Evolutionary conservation across 2,113 vertebrate genomes (phyloP), one percentile per base, ranked within the genome.

Genomic region (Lagenorhynchus albirostris): DNA sequence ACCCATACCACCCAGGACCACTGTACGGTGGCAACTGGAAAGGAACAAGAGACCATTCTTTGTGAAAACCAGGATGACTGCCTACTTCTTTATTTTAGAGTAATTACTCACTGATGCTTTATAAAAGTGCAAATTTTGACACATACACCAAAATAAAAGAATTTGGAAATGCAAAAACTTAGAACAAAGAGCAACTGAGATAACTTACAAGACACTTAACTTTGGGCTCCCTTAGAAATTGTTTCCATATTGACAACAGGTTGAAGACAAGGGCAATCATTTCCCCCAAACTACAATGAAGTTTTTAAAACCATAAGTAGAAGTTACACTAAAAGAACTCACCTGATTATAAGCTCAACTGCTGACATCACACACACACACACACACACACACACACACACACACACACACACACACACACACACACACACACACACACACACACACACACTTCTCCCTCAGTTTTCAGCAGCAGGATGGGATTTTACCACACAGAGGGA

Each of bases 111-210:
- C 55, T 82, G 63, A 38, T 38, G 58, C 85, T 86, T 86, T 55
- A 89, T 13, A 21, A 68, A 65, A 70, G 53, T 41, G 29, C 29
- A 79, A 53, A 76, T 55, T 81, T 81, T 85, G n/a, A 13, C 65
- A 77, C n/a, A 58, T 62, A 90, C 86, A 70, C 13, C 36, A 73
- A 31, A 17, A 70, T 47, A 80, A 68, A 91, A 91, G 8, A 82
- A 83, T 47, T 85, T 73, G n/a, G 23, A 95, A 90, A 84, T 84
- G 5, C 15, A 71, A 93, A 95, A 73, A 25, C 67, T 81, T 67
- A 77, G n/a, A 77, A 87, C 41, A 89, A 94, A 86, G n/a, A 92
- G 44, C 50, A 93, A 89, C 3, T 25, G 36, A 67, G 44, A 14
- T 92, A 70, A 84, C 23, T 74, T 63, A 29, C 92, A 91, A 83